phyloP scores from a whole-genome alignment of 92 coral and sea anemone genomes.

The Paramuricea clavata region DNA sequence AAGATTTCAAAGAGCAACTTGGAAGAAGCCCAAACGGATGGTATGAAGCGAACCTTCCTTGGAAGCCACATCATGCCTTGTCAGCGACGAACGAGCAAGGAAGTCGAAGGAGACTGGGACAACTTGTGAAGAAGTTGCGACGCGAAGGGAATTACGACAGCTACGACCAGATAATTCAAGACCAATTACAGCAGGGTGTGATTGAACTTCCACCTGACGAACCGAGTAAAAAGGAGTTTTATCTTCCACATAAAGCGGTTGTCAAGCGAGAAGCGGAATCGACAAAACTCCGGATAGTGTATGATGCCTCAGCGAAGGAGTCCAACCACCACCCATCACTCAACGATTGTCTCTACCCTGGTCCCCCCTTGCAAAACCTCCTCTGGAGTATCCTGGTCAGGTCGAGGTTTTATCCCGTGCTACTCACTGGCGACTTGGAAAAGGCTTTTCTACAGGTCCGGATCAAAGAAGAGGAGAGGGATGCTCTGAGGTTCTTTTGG shows the following conservation, averaged over 20 bases:
- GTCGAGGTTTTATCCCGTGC: slow-evolving; percentile 14
- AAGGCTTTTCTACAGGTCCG: slow-evolving; percentile 18
- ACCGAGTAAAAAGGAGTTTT: neutral
- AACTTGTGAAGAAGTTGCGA: slow-evolving; percentile 31
- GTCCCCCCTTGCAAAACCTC: slow-evolving; percentile 3
- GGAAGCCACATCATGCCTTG: slow-evolving; percentile 32
- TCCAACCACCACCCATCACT: neutral
- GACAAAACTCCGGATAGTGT: slow-evolving; percentile 17
- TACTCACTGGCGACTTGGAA: slow-evolving; percentile 12
- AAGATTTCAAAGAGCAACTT: slow-evolving; percentile 49
- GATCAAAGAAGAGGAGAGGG: slow-evolving; percentile 16
- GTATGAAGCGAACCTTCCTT: slow-evolving; percentile 44
- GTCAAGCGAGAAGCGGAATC: neutral
- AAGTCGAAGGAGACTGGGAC: slow-evolving; percentile 24
- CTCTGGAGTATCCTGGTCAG: slow-evolving; percentile 10
- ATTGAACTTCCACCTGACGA: neutral
- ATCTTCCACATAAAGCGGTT: slow-evolving; percentile 17
- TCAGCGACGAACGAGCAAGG: slow-evolving; percentile 41
- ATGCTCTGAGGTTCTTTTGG: slow-evolving; percentile 30
- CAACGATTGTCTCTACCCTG: slow-evolving; percentile 4
- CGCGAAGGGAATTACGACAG: slow-evolving; percentile 19
- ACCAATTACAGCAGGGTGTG: slow-evolving; percentile 18
- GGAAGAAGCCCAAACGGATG: slow-evolving; percentile 14
- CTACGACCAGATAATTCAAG: slow-evolving; percentile 38
- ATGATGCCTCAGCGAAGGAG: slow-evolving; percentile 20